Evolutionary conservation across 1,140 invertebrate species (phyloP).

Genomic region (Paraescarpia echinospica): DNA sequence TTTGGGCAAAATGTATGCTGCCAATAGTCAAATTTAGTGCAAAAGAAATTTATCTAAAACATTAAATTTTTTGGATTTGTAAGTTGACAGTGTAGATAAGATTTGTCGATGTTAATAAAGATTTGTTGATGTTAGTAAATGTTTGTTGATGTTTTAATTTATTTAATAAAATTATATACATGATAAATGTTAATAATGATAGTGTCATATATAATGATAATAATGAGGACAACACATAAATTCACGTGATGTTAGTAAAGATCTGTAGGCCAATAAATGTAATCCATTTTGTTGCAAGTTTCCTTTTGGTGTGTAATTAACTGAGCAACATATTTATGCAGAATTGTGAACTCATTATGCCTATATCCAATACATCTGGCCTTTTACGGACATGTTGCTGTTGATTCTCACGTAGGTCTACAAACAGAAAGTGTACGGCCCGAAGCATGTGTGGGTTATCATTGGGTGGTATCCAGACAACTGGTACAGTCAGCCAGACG

Average conservation of each 20-base stretch:
- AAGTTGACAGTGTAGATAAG: neutral
- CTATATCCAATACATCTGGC: too few relatives aligned
- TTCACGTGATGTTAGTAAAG: too few relatives aligned
- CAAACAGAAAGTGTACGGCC: slow-evolving; percentile 91
- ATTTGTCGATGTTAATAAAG: neutral
- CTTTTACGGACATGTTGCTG: neutral
- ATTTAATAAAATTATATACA: too few relatives aligned
- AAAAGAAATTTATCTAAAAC: neutral
- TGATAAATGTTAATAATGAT: too few relatives aligned
- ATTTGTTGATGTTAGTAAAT: too few relatives aligned
- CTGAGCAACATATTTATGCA: neutral
- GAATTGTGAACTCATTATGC: too few relatives aligned
- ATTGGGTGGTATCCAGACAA: slow-evolving; percentile 99
- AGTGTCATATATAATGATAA: too few relatives aligned
- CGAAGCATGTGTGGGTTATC: slow-evolving; percentile 98
- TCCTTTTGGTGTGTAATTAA: neutral
- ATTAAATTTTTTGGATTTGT: neutral
- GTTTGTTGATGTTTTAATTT: too few relatives aligned
- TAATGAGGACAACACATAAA: too few relatives aligned
- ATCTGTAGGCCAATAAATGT: too few relatives aligned
- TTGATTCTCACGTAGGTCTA: slow-evolving; percentile 63
- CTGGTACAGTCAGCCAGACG: slow-evolving; percentile 87
- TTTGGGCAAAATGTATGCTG: neutral
- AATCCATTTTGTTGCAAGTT: too few relatives aligned
- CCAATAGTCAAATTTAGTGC: neutral